A percentile compares a stretch with the other conserved stretches of the same genome.
Evolutionary conservation across 1,140 invertebrate species (phyloP).

Genomic region (Diorhabda sublineata): DNA sequence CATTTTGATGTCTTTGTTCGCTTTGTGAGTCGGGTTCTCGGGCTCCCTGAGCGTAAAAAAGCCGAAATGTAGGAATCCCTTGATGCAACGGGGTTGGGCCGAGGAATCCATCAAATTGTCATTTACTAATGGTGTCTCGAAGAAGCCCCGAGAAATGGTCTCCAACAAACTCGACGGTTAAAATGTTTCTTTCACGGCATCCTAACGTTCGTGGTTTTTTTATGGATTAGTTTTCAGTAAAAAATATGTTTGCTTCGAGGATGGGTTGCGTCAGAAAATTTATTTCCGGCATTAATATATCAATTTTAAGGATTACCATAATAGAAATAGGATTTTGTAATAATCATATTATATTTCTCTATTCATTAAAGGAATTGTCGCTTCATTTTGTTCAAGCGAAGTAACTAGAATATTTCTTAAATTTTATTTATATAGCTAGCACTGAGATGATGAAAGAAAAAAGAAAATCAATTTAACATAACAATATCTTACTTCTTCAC

Average conservation of each 20-base stretch:
- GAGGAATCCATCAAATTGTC: constrained; percentile 21
- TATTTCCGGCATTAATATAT: neutral
- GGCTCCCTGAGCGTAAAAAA: constrained; percentile 21
- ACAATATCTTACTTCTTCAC: too few relatives aligned
- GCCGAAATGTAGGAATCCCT: constrained; percentile 21
- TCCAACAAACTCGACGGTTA: neutral
- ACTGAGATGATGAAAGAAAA: too few relatives aligned
- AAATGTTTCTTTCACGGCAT: neutral
- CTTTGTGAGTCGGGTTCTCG: constrained; percentile 13
- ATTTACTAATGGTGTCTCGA: constrained; percentile 22
- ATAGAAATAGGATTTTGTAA: too few relatives aligned
- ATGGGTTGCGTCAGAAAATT: neutral
- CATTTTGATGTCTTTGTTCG: constrained; percentile 51
- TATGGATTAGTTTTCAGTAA: constrained; percentile 2
- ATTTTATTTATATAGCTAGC: too few relatives aligned
- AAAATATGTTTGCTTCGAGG: constrained; percentile 2
- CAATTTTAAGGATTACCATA: neutral
- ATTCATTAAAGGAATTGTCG: too few relatives aligned
- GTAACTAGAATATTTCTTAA: too few relatives aligned
- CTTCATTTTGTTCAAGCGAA: too few relatives aligned
- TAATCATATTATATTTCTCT: too few relatives aligned
- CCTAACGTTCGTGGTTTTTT: neutral
- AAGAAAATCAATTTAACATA: too few relatives aligned
- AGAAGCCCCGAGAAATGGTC: constrained; percentile 10
- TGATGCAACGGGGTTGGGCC: constrained; percentile 22